phyloP scores from a whole-genome alignment of 2,888 invertebrate genomes.

The Drosophila tanythrix region DNA sequence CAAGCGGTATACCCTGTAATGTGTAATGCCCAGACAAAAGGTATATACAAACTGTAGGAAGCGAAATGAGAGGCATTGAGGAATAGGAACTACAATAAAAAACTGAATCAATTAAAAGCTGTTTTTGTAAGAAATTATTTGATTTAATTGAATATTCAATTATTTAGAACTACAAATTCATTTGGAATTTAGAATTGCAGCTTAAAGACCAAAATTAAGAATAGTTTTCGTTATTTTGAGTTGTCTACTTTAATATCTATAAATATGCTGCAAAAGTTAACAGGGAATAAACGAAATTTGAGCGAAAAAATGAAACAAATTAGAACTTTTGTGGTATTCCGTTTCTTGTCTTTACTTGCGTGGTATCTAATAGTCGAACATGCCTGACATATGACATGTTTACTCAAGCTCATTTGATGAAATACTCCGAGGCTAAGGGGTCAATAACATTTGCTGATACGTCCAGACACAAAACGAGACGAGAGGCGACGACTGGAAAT shows the following conservation, averaged over 20 bases:
- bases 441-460: constrained; percentile 55
- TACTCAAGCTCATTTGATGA: constrained; percentile 2
- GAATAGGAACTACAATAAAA: not conserved
- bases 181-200: not conserved
- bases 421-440: constrained; percentile 41
- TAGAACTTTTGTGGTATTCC: not conserved
- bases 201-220: not conserved
- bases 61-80: not conserved
- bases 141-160: not conserved
- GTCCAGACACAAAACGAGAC: constrained; percentile 15
- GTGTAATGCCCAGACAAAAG: not conserved
- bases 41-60: not conserved
- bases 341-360: not conserved
- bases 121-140: not conserved
- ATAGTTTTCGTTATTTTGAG: not conserved
- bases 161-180: not conserved
- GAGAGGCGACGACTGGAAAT: constrained; percentile 1
- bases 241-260: not conserved
- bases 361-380: constrained; percentile 15
- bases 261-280: not conserved
- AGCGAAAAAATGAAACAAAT: not conserved
- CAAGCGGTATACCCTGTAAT: not conserved
- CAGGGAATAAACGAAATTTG: not conserved
- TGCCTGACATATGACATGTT: not conserved
- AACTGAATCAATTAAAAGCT: not conserved